Evolutionary conservation across 2,888 invertebrate genomes (phyloP).

Genomic region (Dascillus cervinus): DNA sequence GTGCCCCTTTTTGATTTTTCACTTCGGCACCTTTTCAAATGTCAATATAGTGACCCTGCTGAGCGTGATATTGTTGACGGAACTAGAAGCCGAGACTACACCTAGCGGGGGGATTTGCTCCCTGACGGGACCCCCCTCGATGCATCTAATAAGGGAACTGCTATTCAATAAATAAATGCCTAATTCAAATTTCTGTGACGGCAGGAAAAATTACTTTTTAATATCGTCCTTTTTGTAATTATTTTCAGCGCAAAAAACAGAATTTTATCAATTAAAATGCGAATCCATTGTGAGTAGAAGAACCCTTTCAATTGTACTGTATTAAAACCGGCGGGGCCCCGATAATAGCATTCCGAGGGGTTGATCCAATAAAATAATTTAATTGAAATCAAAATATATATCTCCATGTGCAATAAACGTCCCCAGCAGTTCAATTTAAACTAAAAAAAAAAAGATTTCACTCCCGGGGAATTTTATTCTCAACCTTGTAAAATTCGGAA

Average conservation of each 20-base stretch:
- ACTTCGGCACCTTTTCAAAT: constrained; percentile 41
- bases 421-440: constrained; percentile 28
- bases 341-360: constrained; percentile 41
- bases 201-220: no score
- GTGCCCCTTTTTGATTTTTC: constrained; percentile 39
- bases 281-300: no score
- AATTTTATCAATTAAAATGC: no score
- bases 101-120: constrained; percentile 23
- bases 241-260: no score
- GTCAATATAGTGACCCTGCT: constrained; percentile 33
- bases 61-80: constrained; percentile 29
- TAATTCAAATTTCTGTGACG: no score
- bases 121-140: constrained; percentile 25
- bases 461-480: no score
- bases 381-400: constrained; percentile 43
- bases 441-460: no score
- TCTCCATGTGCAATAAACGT: constrained; percentile 29
- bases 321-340: no score
- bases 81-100: constrained; percentile 20
- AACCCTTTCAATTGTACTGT: no score
- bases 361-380: constrained; percentile 40
- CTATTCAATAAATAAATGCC: constrained; percentile 17
- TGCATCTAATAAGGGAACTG: constrained; percentile 35
- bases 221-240: no score
- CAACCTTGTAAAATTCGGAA: no score